phyloP scores from a whole-genome alignment of 2,888 invertebrate genomes.

The Torymus texanus region DNA sequence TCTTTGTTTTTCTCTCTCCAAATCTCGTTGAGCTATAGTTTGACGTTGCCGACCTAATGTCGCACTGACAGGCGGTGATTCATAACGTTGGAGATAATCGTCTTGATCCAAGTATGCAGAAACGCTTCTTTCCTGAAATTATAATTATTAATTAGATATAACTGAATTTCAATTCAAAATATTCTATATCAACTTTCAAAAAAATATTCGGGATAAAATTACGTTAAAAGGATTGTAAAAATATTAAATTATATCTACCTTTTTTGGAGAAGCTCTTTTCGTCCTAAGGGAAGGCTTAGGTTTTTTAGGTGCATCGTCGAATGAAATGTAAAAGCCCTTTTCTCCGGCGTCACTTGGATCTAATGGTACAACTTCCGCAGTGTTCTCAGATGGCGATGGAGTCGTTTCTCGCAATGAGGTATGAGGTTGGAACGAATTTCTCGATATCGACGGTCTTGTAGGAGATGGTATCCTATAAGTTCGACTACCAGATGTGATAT shows the following conservation, averaged over 20 bases:
- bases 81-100: constrained; percentile 66
- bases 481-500: constrained; percentile 90
- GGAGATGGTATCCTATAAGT: constrained; percentile 94
- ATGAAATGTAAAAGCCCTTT: constrained; percentile 95
- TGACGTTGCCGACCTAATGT: constrained; percentile 73
- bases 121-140: constrained; percentile 66
- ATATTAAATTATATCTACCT: constrained; percentile 76
- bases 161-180: neutral
- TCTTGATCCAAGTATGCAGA: constrained; percentile 70
- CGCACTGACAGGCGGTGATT: constrained; percentile 63
- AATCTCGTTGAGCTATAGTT: constrained; percentile 74
- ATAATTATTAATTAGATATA: constrained; percentile 4
- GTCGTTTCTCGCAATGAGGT: constrained; percentile 68
- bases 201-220: neutral
- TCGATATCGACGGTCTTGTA: constrained; percentile 83
- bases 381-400: constrained; percentile 75
- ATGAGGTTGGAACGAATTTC: constrained; percentile 83
- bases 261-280: constrained; percentile 86
- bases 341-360: constrained; percentile 77
- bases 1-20: constrained; percentile 70
- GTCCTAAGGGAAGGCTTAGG: constrained; percentile 91
- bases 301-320: constrained; percentile 91
- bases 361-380: constrained; percentile 73
- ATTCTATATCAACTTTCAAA: neutral
- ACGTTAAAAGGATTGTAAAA: neutral